Evolutionary conservation across 2,113 vertebrate species (phyloP).

Genomic region (Gnathonemus echidnorhynchus): DNA sequence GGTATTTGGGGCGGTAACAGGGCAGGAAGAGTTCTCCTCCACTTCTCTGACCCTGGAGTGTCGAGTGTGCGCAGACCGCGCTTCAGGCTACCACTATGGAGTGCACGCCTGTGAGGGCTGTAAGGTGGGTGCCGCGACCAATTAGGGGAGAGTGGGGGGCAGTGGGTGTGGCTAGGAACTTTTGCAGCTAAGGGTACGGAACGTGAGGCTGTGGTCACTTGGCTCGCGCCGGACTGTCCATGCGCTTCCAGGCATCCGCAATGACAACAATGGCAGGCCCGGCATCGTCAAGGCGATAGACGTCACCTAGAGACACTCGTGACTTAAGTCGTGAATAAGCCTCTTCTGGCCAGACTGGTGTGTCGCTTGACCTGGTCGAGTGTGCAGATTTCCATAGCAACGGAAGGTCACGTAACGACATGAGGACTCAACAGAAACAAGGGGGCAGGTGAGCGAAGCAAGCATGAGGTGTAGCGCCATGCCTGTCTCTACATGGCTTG

Average conservation of each 20-base stretch:
- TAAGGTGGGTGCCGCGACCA: slow-evolving; percentile 68
- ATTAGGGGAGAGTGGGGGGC: too few relatives aligned
- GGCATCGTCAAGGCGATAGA: background rate
- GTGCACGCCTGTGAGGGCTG: slow-evolving; percentile 97
- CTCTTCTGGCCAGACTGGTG: background rate
- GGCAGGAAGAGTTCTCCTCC: slow-evolving; percentile 57
- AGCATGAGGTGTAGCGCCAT: background rate
- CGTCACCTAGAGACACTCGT: background rate
- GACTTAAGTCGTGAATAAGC: background rate
- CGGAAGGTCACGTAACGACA: background rate
- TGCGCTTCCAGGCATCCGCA: background rate
- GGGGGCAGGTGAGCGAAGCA: background rate
- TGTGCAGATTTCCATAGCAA: background rate
- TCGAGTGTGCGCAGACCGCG: slow-evolving; percentile 87
- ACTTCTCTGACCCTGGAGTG: slow-evolving; percentile 78
- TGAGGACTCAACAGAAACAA: background rate
- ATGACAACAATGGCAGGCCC: background rate
- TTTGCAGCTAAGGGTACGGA: background rate
- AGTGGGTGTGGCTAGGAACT: background rate
- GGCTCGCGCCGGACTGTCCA: background rate
- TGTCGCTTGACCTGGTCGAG: background rate
- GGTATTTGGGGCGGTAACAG: slow-evolving; percentile 48
- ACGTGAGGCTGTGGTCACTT: background rate
- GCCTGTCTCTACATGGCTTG: background rate
- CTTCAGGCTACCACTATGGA: slow-evolving; percentile 96